Evolutionary conservation across 2,113 vertebrate species (phyloP).

Genomic region (Australoheros scitulus): DNA sequence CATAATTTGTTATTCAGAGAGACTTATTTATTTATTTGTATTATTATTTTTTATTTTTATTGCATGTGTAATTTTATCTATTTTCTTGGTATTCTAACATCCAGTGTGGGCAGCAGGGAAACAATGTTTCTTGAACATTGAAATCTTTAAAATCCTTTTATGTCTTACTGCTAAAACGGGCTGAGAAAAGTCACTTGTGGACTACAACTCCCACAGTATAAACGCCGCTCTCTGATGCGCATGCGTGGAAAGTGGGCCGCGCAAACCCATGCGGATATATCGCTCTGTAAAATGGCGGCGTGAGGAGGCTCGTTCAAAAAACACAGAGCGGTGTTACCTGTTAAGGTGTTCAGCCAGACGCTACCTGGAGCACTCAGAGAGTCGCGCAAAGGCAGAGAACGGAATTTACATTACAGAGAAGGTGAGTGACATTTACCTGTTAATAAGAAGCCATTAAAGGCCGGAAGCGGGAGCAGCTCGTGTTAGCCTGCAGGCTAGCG

Average conservation of each 20-base stretch:
- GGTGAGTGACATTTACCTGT: conserved; percentile 31
- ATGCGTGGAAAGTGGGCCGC: conserved; percentile 33
- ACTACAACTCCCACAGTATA: conserved; percentile 72
- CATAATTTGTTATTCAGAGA: too few species aligned
- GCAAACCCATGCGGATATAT: conserved; percentile 68
- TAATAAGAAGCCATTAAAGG: neutral
- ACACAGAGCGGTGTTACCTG: neutral
- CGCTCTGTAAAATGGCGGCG: conserved; percentile 81
- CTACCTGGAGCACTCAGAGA: neutral
- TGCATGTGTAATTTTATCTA: too few species aligned
- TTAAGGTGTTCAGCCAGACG: neutral
- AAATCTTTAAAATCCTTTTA: too few species aligned
- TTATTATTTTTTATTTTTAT: too few species aligned
- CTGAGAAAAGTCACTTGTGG: neutral
- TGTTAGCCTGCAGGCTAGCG: neutral
- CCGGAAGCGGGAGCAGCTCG: neutral
- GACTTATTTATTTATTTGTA: too few species aligned
- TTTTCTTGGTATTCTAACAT: too few species aligned
- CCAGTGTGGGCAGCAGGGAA: too few species aligned
- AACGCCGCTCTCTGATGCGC: neutral
- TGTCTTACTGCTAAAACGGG: too few species aligned
- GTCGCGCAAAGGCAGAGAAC: neutral
- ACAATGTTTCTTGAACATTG: too few species aligned
- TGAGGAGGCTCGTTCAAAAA: conserved; percentile 56
- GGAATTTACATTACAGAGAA: conserved; percentile 13